phyloP scores from a whole-genome alignment of 2,888 invertebrate species.

The Ophonus ardosiacus region DNA sequence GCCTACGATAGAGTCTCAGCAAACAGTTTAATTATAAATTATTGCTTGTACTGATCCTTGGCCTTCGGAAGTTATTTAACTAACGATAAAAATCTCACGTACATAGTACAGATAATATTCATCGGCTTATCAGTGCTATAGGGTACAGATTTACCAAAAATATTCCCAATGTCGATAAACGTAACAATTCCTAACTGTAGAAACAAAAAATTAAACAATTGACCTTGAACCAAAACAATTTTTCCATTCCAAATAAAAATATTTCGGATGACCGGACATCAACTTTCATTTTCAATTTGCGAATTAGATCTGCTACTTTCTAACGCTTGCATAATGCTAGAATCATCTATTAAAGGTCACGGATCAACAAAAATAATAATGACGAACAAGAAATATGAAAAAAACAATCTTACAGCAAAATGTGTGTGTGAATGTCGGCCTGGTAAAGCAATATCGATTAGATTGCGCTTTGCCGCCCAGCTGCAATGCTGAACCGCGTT shows the following conservation, averaged over 20 bases:
- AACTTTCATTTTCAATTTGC: constrained; percentile 47
- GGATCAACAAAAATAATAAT: constrained; percentile 57
- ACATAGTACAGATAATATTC: constrained; percentile 40
- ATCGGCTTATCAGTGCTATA: constrained; percentile 16
- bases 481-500: constrained; percentile 39
- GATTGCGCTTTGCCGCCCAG: constrained; percentile 59
- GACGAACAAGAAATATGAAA: constrained; percentile 52
- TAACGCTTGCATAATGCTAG: constrained; percentile 29
- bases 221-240: constrained; percentile 43
- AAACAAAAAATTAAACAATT: neutral
- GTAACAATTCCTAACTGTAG: constrained; percentile 6
- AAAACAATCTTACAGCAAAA: constrained; percentile 44
- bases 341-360: constrained; percentile 40
- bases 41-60: neutral
- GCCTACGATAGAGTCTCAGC: neutral
- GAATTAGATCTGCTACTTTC: constrained; percentile 31
- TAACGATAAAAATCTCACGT: constrained; percentile 9
- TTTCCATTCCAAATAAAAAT: constrained; percentile 25
- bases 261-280: constrained; percentile 27
- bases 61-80: constrained; percentile 4
- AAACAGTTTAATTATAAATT: neutral
- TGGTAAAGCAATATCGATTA: constrained; percentile 45
- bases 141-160: constrained; percentile 32
- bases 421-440: constrained; percentile 24
- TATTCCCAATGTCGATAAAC: constrained; percentile 1